Percentiles rank a stretch among this genome's conserved stretches.
Evolutionary conservation across 2,113 vertebrate genomes (phyloP).

Genomic region (Stegastes partitus): DNA sequence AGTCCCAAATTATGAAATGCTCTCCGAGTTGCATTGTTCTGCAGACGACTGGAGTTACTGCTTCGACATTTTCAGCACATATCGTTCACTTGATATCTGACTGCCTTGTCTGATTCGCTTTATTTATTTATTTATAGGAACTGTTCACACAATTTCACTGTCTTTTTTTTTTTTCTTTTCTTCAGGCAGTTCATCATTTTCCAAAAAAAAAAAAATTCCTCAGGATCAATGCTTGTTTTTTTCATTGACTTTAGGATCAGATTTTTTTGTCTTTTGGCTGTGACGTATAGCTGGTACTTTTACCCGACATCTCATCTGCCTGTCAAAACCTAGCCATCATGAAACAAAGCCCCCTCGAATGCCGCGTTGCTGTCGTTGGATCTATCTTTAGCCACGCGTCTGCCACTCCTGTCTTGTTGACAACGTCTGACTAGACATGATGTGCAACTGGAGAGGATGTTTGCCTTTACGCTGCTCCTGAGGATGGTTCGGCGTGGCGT

Average conservation of each 20-base stretch:
- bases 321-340: conserved; percentile 71
- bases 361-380: conserved; percentile 62
- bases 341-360: conserved; percentile 74
- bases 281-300: conserved; percentile 47
- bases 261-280: conserved; percentile 42
- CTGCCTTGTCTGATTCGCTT: background rate
- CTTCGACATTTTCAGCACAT: conserved; percentile 7
- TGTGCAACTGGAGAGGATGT: conserved; percentile 72
- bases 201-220: conserved; percentile 30
- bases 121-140: conserved; percentile 20
- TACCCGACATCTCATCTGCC: conserved; percentile 65
- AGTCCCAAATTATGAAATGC: conserved; percentile 4
- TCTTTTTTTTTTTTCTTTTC: conserved; percentile 10
- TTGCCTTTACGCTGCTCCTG: conserved; percentile 62
- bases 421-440: conserved; percentile 77
- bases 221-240: conserved; percentile 25
- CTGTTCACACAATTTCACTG: conserved; percentile 37
- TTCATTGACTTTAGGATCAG: conserved; percentile 42
- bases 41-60: background rate
- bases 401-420: conserved; percentile 77
- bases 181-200: conserved; percentile 17
- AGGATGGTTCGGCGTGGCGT: conserved; percentile 16
- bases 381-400: conserved; percentile 82
- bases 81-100: conserved; percentile 14
- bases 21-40: background rate